Base-by-base conservation (phyloP, 2,888 invertebrate species). In the Rhingia rostrata region DNA sequence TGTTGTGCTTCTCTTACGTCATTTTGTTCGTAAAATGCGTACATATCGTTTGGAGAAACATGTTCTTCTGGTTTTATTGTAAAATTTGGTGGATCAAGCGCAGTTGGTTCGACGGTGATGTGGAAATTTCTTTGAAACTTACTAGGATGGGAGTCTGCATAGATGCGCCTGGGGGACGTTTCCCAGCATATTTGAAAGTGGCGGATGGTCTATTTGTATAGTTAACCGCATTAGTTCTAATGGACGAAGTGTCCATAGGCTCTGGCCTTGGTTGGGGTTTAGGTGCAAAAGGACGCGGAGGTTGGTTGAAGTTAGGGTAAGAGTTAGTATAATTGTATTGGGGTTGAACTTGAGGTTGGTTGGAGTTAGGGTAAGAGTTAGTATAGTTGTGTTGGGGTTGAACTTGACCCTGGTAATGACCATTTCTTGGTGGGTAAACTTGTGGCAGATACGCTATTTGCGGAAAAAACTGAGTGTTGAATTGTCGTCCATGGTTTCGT, bases 191-290 rank as follows among this genome's bases (percentile, higher is more conserved):
- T 49, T 14, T 70, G 7, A 70, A 63, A 4, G 56, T 49, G 22
- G 22, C 22, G 7, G 61, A 47, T 7, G 63, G 70, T 10, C 56
- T 43, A 35, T 78, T 78, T 12, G 70, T 56, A 12, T 78, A 63
- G n/a, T 78, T 58, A 3, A 70, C n/a, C 0, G 49, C 41, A 9
- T 33, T 54, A 4, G 77, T 39, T 6, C 49, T 70, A 12, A 63
- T 63, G 7, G 69, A 41, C 0, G 78, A 78, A 0, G 64, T 56
- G 4, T 58, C 70, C 64, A 70, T 78, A 4, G 70, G 58, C 12
- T 78, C 78, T 4, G 63, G 56, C 35, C 33, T 70, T 2, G 56
- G 78, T 32, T 78, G 49, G 1, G 56, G 78, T 10, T 54, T 69
- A 12, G 77, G 67, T 3, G 49, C 53, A n/a, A 22, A n/a, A 32